A percentile compares a stretch with the other conserved stretches of the same genome.
Conservation (phyloP, 2,113 vertebrate species). For the Australoheros scitulus region DNA sequence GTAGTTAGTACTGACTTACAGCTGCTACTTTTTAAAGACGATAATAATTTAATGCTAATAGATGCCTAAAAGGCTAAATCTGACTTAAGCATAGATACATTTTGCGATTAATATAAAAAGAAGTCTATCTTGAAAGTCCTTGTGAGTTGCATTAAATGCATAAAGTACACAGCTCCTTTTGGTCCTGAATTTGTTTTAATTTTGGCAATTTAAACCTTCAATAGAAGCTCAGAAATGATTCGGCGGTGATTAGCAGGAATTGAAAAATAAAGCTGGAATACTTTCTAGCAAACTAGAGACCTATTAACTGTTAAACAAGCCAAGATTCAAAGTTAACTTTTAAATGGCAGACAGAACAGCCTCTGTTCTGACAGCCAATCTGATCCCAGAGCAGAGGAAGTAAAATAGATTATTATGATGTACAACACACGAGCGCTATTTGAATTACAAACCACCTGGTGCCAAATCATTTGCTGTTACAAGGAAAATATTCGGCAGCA, state of each 20-base stretch:
- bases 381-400: not conserved
- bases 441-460: not conserved
- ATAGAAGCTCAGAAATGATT: no score
- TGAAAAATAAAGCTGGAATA: not conserved
- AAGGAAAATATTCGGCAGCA: constrained; percentile 2
- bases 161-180: no score
- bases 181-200: no score
- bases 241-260: not conserved
- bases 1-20: no score
- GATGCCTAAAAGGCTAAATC: no score
- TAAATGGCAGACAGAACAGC: not conserved
- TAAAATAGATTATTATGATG: not conserved
- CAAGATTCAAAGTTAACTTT: not conserved
- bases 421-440: not conserved
- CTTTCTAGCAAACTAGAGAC: not conserved
- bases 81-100: no score
- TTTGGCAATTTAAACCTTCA: no score
- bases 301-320: rapidly evolving
- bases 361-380: not conserved
- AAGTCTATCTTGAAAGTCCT: no score
- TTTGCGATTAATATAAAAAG: no score
- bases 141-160: no score
- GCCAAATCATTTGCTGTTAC: constrained; percentile 7
- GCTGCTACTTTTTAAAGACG: no score
- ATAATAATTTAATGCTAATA: no score